Evolutionary conservation across 1,140 invertebrate genomes (phyloP), one percentile per base, ranked within the genome.

Genomic region (Uloborus diversus): DNA sequence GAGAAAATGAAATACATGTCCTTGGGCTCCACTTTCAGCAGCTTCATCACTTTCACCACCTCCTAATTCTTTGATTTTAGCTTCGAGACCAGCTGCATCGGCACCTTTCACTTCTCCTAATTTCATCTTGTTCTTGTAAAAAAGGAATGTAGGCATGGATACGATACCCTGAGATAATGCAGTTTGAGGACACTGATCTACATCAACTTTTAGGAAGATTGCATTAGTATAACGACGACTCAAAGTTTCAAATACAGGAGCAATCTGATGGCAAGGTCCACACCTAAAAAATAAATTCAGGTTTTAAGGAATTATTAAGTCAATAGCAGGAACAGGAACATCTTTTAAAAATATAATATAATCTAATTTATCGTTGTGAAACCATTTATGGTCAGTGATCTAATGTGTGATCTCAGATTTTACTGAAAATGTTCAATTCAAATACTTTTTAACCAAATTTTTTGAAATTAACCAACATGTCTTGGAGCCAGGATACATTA

Each of bases 61-160:
- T 87, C 95, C 94, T 85, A 93, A 93, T 85, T 97, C 94, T 84
- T 93, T 91, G 51, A 99, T 94, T 89, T 97, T 98, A 42, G 90
- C 91, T 86, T 98, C 95, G 33, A 99, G 86, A 0, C 89, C 89
- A 56, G 86, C 87, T 9, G 93, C 88, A 88, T 99, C 93, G 0
- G 96, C 96, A 14, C 96, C 96, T 88, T 93, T 92, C 56, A 96
- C 88, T 14, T 90, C 86, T 84, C 93, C 94, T 82, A 97, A 88
- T 87, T 93, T 93, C 85, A 91, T 90, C 86, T 92, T 90, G 85
- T 97, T 98, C 81, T 92, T 91, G 85, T 96, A 98, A 84, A 99
- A 96, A 80, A 97, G 93, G 85, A 99, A 99, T 5, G 98, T 99
- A 7, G 98, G 98, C 96, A 99, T 99, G 2, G 96, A 94, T 80